Percentiles rank a stretch among this genome's conserved stretches.
Conservation (phyloP, 2,113 vertebrate genomes). For the Rhipidura dahli region DNA sequence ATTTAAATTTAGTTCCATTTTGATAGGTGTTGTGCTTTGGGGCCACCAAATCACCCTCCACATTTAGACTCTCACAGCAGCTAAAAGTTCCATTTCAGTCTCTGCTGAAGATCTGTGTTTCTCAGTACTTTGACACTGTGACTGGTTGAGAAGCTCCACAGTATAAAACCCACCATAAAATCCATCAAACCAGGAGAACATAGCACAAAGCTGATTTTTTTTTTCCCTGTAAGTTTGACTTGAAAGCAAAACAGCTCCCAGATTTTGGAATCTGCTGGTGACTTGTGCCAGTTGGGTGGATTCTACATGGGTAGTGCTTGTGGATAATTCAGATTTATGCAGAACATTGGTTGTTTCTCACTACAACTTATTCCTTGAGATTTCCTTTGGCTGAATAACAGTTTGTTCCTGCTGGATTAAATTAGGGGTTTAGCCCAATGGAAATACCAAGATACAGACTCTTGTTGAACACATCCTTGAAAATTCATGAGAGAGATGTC, state of each 20-base stretch:
- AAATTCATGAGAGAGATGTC: fast-evolving
- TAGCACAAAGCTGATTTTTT: not conserved
- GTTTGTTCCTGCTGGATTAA: not conserved
- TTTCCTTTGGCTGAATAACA: not conserved
- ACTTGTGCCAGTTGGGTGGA: not conserved
- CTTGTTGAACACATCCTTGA: not conserved
- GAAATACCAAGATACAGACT: not conserved
- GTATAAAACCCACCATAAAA: not conserved
- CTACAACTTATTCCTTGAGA: not conserved
- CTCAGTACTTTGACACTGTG: not conserved
- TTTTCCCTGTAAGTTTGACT: not conserved
- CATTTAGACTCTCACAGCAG: not conserved
- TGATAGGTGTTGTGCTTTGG: not conserved
- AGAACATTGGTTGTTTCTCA: not conserved
- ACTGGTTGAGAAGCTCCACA: not conserved
- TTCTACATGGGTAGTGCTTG: fast-evolving
- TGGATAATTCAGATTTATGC: not conserved
- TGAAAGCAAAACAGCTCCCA: not conserved
- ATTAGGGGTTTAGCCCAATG: not conserved
- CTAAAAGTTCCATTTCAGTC: not conserved
- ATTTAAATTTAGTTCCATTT: constrained; percentile 20
- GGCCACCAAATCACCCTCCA: not conserved
- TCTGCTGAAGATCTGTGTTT: not conserved
- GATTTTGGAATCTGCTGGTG: not conserved
- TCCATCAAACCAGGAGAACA: not conserved